Evolutionary conservation across 2,113 vertebrate genomes (phyloP), one percentile per base, ranked within the genome.

Genomic region (Meleagris gallopavo): DNA sequence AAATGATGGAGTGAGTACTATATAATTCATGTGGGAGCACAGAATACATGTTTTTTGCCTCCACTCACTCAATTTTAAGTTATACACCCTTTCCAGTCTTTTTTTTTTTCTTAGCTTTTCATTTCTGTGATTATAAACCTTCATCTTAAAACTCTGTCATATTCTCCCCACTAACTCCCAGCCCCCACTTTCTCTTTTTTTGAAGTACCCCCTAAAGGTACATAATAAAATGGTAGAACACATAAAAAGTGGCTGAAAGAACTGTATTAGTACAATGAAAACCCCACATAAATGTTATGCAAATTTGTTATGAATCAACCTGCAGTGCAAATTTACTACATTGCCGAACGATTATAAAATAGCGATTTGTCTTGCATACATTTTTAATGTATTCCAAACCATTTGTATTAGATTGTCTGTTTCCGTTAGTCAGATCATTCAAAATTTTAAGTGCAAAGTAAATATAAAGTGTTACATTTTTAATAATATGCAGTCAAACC

Each of bases 391-490:
- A 96, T 94, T 97, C 90, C 87, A 94, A 97, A 96, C 90, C 82
- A 83, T 76, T 94, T 87, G 88, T 89, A 96, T 94, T 90, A 95
- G 85, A 96, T 93, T 97, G 91, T 97, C 97, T 97, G 90, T 88
- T 98, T 97, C 93, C 93, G 91, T 96, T 96, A 96, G 93, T 75
- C 86, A 96, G 91, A 96, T 96, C 86, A 91, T 95, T 98, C 94
- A 95, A 95, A 97, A 93, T 97, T 97, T 96, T 95, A 98, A 97
- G 96, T 93, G 94, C 95, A 94, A 97, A 96, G 95, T 94, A 97
- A 97, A 97, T 91, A 97, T 58, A 89, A 95, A 97, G 85, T 87
- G 46, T 86, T 96, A 74, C 89, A 94, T 96, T 96, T 96, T 96
- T 93, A 97, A 97, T 97, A 97, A 93, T 74, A 93, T 52, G 70